Conservation (phyloP, 2,113 vertebrate genomes). For the Neodontobutis hainanensis region DNA sequence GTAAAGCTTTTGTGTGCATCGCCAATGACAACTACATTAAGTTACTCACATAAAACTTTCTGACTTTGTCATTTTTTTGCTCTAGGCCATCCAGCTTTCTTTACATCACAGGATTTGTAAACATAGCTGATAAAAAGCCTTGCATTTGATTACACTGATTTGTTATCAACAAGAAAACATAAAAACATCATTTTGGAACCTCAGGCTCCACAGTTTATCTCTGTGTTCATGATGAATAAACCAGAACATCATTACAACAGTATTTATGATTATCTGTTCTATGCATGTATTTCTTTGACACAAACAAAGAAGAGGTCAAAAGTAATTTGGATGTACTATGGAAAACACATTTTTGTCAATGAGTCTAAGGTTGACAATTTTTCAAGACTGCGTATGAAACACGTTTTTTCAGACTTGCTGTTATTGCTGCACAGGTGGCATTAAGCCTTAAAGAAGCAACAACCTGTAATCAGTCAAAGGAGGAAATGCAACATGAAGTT, state of each 20-base stretch:
- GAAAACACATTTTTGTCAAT: no score
- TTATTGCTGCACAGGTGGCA: background rate
- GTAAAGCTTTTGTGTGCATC: background rate
- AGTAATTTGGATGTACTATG: no score
- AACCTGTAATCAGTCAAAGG: slow-evolving; percentile 5
- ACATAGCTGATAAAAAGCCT: slow-evolving; percentile 11
- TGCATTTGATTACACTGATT: background rate
- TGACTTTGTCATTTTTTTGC: slow-evolving; percentile 42
- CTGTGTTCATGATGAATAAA: slow-evolving; percentile 19
- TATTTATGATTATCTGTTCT: background rate
- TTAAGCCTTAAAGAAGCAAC: background rate
- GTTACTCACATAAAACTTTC: slow-evolving; percentile 28
- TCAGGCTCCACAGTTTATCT: background rate
- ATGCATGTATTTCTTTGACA: no score
- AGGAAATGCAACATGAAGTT: slow-evolving; percentile 13
- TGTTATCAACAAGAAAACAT: slow-evolving; percentile 31
- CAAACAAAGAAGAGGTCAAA: no score
- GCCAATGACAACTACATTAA: slow-evolving; percentile 29
- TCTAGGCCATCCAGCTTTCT: slow-evolving; percentile 15
- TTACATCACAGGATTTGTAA: slow-evolving; percentile 46
- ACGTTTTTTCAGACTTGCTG: no score
- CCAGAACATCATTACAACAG: slow-evolving; percentile 1
- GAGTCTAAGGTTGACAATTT: no score
- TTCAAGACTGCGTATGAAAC: no score
- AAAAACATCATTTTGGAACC: slow-evolving; percentile 8